Conservation (phyloP, 2,113 vertebrate genomes). For the Malurus alboscapulatus region DNA sequence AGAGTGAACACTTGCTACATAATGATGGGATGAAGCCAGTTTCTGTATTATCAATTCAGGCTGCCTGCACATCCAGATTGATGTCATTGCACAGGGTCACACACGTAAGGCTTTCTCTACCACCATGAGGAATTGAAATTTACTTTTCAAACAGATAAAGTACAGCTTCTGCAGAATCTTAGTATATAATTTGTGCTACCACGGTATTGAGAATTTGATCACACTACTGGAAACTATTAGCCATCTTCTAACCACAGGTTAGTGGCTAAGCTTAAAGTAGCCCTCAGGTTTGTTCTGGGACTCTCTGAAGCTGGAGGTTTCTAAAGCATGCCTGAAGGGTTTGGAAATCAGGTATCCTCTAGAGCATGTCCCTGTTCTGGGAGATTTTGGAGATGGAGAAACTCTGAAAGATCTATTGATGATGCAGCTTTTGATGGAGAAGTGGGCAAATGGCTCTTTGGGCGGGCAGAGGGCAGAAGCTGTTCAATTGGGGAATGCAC, state of each 20-base stretch:
- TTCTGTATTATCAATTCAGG: background rate
- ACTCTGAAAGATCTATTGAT: constrained; percentile 14
- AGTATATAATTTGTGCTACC: background rate
- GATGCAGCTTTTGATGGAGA: constrained; percentile 61
- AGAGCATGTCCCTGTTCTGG: background rate
- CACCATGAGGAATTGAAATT: background rate
- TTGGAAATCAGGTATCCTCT: constrained; percentile 10
- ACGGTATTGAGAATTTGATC: background rate
- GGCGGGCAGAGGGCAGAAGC: constrained; percentile 28
- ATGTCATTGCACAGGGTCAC: constrained; percentile 1
- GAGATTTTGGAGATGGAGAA: background rate
- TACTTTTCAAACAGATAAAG: constrained; percentile 9
- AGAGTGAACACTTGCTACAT: background rate
- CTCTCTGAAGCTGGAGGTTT: constrained; percentile 27
- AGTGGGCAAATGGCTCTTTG: constrained; percentile 68
- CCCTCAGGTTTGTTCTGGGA: constrained; percentile 54
- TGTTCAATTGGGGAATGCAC: constrained; percentile 22
- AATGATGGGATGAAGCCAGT: background rate
- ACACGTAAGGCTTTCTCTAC: background rate
- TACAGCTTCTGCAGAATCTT: background rate
- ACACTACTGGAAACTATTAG: constrained; percentile 60
- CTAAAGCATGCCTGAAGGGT: constrained; percentile 46
- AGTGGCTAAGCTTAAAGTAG: constrained; percentile 49
- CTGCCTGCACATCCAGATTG: background rate
- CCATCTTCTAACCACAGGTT: constrained; percentile 58